phyloP scores from a whole-genome alignment of 2,113 vertebrate genomes.

The Carassius auratus region DNA sequence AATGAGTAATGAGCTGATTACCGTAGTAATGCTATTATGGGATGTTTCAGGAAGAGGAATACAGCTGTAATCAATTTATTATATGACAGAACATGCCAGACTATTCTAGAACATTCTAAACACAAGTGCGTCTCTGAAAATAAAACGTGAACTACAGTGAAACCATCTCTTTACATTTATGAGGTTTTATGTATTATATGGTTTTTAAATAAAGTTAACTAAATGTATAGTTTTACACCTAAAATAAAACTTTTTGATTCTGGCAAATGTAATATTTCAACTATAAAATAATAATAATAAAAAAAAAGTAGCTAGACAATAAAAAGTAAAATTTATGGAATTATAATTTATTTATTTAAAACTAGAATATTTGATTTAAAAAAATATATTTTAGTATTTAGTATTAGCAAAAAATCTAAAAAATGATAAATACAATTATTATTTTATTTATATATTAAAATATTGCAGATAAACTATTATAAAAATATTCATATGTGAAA shows the following conservation, averaged over 20 bases:
- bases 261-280: background rate
- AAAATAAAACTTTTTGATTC: background rate
- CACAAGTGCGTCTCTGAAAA: background rate
- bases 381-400: too few species aligned
- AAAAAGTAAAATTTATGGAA: background rate
- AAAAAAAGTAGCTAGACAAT: too few species aligned
- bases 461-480: too few species aligned
- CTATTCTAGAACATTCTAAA: constrained; percentile 8
- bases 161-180: background rate
- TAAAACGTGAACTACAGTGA: background rate
- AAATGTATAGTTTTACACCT: background rate
- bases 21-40: constrained; percentile 33
- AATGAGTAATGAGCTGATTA: constrained; percentile 25
- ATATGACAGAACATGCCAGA: background rate
- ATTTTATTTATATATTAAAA: too few species aligned
- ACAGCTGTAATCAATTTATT: background rate
- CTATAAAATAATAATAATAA: background rate
- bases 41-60: constrained; percentile 31
- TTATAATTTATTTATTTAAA: background rate
- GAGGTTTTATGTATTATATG: background rate
- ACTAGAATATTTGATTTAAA: too few species aligned
- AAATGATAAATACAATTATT: too few species aligned
- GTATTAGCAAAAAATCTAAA: too few species aligned
- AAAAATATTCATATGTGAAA: too few species aligned
- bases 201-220: background rate